A percentile compares a stretch with the other conserved stretches of the same genome.
Evolutionary conservation across 2,888 invertebrate genomes (phyloP).

Genomic region (Cheilosia pagana): DNA sequence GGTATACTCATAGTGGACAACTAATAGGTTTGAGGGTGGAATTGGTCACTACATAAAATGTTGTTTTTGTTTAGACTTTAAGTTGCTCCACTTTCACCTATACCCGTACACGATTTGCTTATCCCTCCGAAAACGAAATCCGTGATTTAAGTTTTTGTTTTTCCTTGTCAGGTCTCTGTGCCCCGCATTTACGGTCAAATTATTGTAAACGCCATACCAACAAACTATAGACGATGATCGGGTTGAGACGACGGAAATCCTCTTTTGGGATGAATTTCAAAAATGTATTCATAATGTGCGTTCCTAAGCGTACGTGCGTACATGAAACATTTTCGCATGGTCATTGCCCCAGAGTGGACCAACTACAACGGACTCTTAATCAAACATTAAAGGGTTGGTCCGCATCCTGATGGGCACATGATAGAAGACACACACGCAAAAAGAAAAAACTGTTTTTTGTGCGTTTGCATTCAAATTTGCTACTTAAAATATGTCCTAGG

Average conservation of each 20-base stretch:
- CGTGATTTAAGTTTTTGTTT: conserved; percentile 64
- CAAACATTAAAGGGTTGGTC: conserved; percentile 71
- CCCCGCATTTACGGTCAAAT: conserved; percentile 62
- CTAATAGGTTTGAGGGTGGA: conserved; percentile 60
- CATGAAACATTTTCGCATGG: conserved; percentile 61
- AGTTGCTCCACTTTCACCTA: conserved; percentile 41
- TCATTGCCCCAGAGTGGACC: conserved; percentile 51
- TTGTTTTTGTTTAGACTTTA: conserved; percentile 73
- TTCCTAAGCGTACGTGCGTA: conserved; percentile 68
- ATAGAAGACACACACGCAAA: conserved; percentile 7
- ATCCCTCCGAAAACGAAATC: conserved; percentile 59
- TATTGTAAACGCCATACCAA: conserved; percentile 63
- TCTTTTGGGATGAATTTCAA: conserved; percentile 63
- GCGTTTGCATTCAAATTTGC: conserved; percentile 74
- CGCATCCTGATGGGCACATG: conserved; percentile 43
- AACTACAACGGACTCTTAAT: conserved; percentile 69
- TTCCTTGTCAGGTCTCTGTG: background rate
- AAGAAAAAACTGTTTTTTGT: conserved; percentile 50
- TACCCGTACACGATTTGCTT: conserved; percentile 56
- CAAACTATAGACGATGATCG: conserved; percentile 39
- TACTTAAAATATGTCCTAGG: conserved; percentile 72
- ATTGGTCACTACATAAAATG: conserved; percentile 70
- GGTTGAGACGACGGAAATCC: conserved; percentile 61
- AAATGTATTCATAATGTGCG: conserved; percentile 63
- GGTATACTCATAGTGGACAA: conserved; percentile 6